phyloP scores from a whole-genome alignment of 2,888 invertebrate species.

The Eupithecia centaureata region DNA sequence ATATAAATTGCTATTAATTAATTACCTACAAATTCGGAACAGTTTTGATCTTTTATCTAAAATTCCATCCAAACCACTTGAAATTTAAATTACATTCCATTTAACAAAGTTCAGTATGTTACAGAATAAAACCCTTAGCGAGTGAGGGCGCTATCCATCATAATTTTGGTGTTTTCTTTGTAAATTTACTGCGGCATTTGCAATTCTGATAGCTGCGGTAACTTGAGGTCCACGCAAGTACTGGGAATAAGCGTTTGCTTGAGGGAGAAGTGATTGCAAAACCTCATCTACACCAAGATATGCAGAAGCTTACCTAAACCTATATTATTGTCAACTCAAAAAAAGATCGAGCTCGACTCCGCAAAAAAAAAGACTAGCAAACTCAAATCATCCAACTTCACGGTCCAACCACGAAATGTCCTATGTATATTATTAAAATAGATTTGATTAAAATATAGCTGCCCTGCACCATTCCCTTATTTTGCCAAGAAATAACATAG shows the following conservation, averaged over 20 bases:
- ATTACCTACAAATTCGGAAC: too few relatives aligned
- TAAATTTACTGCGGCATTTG: constrained; percentile 70
- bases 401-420: constrained; percentile 26
- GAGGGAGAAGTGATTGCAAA: background rate
- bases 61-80: constrained; percentile 47
- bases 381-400: constrained; percentile 1
- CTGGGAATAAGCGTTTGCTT: background rate
- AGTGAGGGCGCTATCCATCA: constrained; percentile 61
- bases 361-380: background rate
- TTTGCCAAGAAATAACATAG: too few relatives aligned
- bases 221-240: constrained; percentile 27
- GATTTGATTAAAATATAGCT: constrained; percentile 44
- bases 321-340: background rate
- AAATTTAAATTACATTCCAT: constrained; percentile 53
- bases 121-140: constrained; percentile 56
- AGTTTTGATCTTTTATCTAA: constrained; percentile 20
- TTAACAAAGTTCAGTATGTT: constrained; percentile 54
- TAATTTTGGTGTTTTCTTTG: constrained; percentile 75
- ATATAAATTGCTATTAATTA: too few relatives aligned
- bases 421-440: constrained; percentile 42
- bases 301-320: background rate
- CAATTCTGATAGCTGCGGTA: constrained; percentile 64
- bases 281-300: background rate
- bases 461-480: constrained; percentile 5
- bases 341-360: background rate